Evolutionary conservation across 64 coral and sea anemone species (phyloP), one percentile per base, ranked within the genome.

Genomic region (Stichodactyla helianthus): DNA sequence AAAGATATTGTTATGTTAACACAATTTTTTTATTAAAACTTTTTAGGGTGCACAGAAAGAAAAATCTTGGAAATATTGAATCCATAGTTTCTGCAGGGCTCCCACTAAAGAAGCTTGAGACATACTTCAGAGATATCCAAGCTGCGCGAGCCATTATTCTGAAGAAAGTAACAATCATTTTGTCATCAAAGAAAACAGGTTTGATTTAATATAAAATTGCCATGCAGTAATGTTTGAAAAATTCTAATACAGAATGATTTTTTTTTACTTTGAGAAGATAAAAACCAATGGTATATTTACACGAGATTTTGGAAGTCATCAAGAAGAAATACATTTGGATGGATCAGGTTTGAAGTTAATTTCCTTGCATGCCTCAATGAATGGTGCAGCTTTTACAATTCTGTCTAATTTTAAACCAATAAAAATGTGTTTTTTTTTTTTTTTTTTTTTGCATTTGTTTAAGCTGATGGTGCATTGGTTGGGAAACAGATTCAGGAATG

Each of bases 101-200:
- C 2, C 84, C 84, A 53, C 35, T 86, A n/a, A 52, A 86, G 14
- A 86, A 86, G 84, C 25, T 86, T 18, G 65, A 85, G 58, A 85
- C 26, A 64, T 44, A 26, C 18, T 85, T 64, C 58, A 26, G 44
- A 65, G 83, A 64, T 35, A 23, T 85, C 6, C 60, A 85, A 11
- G 65, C 83, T 44, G 83, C 83, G 10, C 60, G 65, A 51, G 65
- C 60, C 65, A 5, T 85, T 19, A 85, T 85, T 23, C 50, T 85
- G 4, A 85, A 85, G 12, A 58, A 64, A 50, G 58, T 85, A 52
- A 85, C 57, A n/a, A n/a, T n/a, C n/a, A n/a, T 85, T 85, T 64
- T 85, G 83, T 64, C 83, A 85, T 20, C 61, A 64, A 64, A 64
- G 61, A 64, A 64, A 64, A 20, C 61, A 64, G 61, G 61, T 64